Evolutionary conservation across 2,888 invertebrate genomes (phyloP).

Genomic region (Lucinisca nassula): DNA sequence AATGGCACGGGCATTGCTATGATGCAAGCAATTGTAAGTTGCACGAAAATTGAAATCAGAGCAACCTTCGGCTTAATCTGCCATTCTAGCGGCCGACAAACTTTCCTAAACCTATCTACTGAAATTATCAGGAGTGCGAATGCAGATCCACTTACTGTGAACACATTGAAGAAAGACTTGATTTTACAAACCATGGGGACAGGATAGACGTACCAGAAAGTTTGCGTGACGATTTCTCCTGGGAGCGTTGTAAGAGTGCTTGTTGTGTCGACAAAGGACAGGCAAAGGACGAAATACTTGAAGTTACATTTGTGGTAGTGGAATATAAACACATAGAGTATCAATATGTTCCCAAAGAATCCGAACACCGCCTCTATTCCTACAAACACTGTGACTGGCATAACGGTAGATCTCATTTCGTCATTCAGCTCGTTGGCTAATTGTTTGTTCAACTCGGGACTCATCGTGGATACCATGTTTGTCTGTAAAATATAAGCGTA

Average conservation of each 20-base stretch:
- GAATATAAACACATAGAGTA: slow-evolving; percentile 22
- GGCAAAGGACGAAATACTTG: slow-evolving; percentile 43
- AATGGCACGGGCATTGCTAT: slow-evolving; percentile 17
- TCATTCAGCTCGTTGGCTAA: slow-evolving; percentile 28
- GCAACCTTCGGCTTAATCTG: slow-evolving; percentile 33
- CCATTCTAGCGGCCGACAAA: slow-evolving; percentile 72
- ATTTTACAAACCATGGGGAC: slow-evolving; percentile 12
- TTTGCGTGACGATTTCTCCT: slow-evolving; percentile 44
- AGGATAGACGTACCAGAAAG: slow-evolving; percentile 44
- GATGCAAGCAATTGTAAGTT: neutral
- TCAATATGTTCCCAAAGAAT: slow-evolving; percentile 24
- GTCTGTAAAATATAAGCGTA: too few species aligned
- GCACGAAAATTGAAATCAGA: neutral
- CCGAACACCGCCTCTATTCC: slow-evolving; percentile 35
- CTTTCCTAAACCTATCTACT: slow-evolving; percentile 75
- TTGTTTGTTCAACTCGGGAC: too few species aligned
- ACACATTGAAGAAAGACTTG: slow-evolving; percentile 41
- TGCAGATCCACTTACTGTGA: slow-evolving; percentile 60
- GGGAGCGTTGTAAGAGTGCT: slow-evolving; percentile 45
- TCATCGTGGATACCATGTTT: too few species aligned
- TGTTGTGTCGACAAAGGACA: slow-evolving; percentile 22
- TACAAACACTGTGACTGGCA: slow-evolving; percentile 37
- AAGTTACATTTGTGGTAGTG: slow-evolving; percentile 41
- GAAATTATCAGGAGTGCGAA: slow-evolving; percentile 71
- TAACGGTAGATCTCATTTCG: slow-evolving; percentile 15